Percentiles rank a stretch among this genome's conserved stretches.
Evolutionary conservation across 2,113 vertebrate genomes (phyloP).

Genomic region (Hippolais icterina): DNA sequence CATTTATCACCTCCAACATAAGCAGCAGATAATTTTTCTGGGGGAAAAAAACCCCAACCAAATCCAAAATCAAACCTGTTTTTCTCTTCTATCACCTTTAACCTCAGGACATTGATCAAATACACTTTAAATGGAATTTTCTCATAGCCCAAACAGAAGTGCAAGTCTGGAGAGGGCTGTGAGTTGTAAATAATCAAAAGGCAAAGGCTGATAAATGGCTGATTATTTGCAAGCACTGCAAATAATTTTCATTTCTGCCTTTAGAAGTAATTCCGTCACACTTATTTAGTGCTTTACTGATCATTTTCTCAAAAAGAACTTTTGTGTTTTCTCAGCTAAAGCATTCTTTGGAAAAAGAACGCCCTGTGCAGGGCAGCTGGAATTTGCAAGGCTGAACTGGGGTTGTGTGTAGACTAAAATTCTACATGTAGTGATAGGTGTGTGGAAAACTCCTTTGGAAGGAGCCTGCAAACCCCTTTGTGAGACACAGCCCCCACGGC

Average conservation of each 20-base stretch:
- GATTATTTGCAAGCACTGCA: neutral
- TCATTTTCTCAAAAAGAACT: neutral
- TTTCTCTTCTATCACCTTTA: neutral
- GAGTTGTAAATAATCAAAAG: neutral
- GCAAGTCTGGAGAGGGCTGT: neutral
- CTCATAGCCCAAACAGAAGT: neutral
- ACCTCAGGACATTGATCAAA: neutral
- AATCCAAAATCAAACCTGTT: neutral
- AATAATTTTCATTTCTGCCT: neutral
- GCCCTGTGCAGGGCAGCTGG: neutral
- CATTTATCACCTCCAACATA: neutral
- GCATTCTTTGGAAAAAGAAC: neutral
- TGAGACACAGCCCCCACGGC: neutral
- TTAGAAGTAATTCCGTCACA: neutral
- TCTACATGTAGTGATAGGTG: neutral
- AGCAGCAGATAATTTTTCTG: neutral
- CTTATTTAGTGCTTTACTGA: neutral
- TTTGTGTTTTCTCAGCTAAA: neutral
- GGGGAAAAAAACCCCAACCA: rapidly evolving
- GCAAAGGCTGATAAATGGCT: neutral
- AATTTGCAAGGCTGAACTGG: neutral
- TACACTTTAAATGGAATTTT: neutral
- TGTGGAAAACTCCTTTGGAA: neutral
- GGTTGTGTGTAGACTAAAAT: neutral
- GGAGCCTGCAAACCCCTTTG: neutral